Evolutionary conservation across 2,797 vertebrate species (phyloP).

Genomic region (Diplodus sargus): DNA sequence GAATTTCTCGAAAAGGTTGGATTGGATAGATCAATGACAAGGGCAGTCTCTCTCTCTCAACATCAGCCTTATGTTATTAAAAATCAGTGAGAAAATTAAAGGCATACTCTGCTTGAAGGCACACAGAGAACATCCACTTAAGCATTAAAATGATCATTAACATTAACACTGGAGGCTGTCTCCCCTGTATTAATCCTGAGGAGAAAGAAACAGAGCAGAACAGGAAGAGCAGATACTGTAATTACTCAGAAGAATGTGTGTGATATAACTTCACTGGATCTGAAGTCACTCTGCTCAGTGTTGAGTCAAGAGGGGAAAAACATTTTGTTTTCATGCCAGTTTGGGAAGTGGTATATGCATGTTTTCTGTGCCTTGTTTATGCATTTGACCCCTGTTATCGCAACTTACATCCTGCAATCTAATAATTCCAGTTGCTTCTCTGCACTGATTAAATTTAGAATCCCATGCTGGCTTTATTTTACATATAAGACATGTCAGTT

Average conservation of each 20-base stretch:
- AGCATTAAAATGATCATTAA: slow-evolving; percentile 32
- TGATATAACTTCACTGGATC: not conserved
- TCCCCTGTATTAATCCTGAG: not conserved
- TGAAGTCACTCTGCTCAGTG: not conserved
- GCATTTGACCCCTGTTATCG: not conserved
- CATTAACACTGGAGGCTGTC: slow-evolving; percentile 11
- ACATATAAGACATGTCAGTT: not conserved
- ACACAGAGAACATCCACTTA: not conserved
- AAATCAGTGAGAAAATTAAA: slow-evolving; percentile 1
- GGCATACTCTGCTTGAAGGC: slow-evolving; percentile 2
- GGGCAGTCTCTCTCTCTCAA: not conserved
- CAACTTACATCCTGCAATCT: not conserved
- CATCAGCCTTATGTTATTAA: not conserved
- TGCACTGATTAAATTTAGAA: not conserved
- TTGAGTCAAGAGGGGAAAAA: not conserved
- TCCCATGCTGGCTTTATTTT: not conserved
- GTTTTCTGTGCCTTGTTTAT: not conserved
- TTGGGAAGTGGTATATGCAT: not conserved
- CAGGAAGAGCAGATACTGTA: not conserved
- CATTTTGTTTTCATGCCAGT: not conserved
- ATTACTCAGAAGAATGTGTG: not conserved
- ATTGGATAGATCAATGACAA: not conserved
- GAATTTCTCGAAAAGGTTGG: not conserved
- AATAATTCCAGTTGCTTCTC: not conserved
- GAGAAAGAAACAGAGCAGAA: not conserved